Conservation (phyloP, 2,888 invertebrate species). For the Agriopis leucophaearia region DNA sequence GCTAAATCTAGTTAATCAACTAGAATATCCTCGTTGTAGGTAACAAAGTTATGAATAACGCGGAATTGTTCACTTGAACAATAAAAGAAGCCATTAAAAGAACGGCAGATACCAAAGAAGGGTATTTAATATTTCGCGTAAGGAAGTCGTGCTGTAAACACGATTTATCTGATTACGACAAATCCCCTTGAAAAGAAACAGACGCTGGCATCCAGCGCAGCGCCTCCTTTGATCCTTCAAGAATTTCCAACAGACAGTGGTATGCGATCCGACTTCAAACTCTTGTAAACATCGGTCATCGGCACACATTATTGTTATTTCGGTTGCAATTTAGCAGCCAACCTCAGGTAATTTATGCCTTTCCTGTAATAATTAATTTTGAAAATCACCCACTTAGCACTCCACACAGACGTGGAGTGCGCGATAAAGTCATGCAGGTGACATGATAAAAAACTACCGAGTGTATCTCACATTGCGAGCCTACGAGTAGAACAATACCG, state of each 20-base stretch:
- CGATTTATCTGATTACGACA: slow-evolving; percentile 75
- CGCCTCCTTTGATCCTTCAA: slow-evolving; percentile 74
- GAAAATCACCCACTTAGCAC: slow-evolving; percentile 36
- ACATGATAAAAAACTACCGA: slow-evolving; percentile 19
- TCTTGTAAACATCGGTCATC: slow-evolving; percentile 66
- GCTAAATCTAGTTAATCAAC: background rate
- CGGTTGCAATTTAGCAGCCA: slow-evolving; percentile 55
- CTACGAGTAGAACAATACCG: background rate
- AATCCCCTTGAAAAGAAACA: slow-evolving; percentile 72
- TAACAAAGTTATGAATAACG: slow-evolving; percentile 31
- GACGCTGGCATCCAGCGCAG: slow-evolving; percentile 62
- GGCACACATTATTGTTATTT: slow-evolving; percentile 64
- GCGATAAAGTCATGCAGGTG: slow-evolving; percentile 39
- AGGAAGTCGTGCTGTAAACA: slow-evolving; percentile 69
- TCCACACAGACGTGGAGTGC: slow-evolving; percentile 12
- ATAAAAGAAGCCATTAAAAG: slow-evolving; percentile 37
- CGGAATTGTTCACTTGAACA: slow-evolving; percentile 27
- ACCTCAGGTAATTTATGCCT: slow-evolving; percentile 52
- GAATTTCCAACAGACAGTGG: slow-evolving; percentile 59
- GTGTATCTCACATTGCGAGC: background rate
- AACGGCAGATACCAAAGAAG: slow-evolving; percentile 41
- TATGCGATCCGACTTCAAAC: slow-evolving; percentile 59
- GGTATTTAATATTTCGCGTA: slow-evolving; percentile 56
- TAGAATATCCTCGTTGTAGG: background rate
- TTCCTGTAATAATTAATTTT: slow-evolving; percentile 43